A percentile compares a stretch with the other conserved stretches of the same genome.
These are phyloP conservation scores for Kradibia gibbosae DNA, from an alignment of 1,140 invertebrate genomes.

Conservation along the genomic window DNA sequence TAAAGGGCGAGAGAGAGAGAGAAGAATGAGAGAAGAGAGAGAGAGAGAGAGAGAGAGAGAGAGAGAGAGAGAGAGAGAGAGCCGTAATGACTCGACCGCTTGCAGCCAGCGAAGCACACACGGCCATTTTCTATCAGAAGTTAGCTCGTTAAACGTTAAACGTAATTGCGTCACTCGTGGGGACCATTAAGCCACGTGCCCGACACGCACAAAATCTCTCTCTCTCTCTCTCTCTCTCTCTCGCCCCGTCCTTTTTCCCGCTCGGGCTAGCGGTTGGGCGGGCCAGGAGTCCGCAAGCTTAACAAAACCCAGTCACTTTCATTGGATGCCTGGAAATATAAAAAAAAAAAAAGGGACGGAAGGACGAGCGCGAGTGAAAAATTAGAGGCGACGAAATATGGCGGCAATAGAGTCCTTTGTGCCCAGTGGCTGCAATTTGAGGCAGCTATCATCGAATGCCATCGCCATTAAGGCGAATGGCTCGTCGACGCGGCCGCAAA, in stretches of 20 bases:
- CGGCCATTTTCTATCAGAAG: slow-evolving; percentile 71
- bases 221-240: background rate
- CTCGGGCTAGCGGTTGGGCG: background rate
- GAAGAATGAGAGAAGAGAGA: slow-evolving; percentile 52
- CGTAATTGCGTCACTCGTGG: slow-evolving; percentile 70
- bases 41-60: slow-evolving; percentile 17
- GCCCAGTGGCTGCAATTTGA: slow-evolving; percentile 17
- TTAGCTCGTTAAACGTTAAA: slow-evolving; percentile 71
- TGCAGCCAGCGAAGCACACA: slow-evolving; percentile 70
- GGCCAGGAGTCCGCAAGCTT: background rate
- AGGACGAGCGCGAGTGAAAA: background rate
- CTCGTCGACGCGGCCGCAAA: slow-evolving; percentile 36
- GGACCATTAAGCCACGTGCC: slow-evolving; percentile 45
- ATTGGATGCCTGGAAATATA: slow-evolving; percentile 62
- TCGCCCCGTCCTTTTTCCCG: background rate
- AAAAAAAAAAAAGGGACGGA: slow-evolving; percentile 12
- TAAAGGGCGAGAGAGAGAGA: slow-evolving; percentile 20
- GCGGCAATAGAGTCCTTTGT: background rate
- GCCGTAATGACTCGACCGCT: slow-evolving; percentile 69
- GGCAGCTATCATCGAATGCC: background rate
- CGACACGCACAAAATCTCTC: too few species aligned
- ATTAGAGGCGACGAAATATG: slow-evolving; percentile 32
- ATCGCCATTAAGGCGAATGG: slow-evolving; percentile 37
- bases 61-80: slow-evolving; percentile 50
- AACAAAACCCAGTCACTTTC: slow-evolving; percentile 63